Evolutionary conservation across 1,140 invertebrate species (phyloP), one percentile per base, ranked within the genome.

Genomic region (Pantala flavescens): DNA sequence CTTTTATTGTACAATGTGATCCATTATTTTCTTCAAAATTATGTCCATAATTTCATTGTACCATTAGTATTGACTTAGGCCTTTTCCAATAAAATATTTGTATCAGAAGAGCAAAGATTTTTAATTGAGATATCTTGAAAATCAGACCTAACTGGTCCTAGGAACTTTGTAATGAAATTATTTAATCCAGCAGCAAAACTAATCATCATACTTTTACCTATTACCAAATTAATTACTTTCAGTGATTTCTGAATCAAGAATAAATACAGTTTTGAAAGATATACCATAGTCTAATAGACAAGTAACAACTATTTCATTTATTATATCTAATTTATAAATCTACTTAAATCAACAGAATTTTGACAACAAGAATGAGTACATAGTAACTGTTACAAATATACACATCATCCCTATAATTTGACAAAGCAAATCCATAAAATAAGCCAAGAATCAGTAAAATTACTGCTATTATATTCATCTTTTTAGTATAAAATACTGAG

Each of bases 41-140:
- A 63, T 63, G 3, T 63, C n/a, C 49, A 7, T 63, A 12, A 63
- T 3, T 36, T 9, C 2, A 36, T 63, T 63, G 49, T 63, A 63
- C 49, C 49, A 63, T 63, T 1, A 63, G n/a, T 63, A 63, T 63
- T 63, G 49, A 63, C 49, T 63, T 63, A 63, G 49, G 49, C 49
- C 49, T 19, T 63, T 3, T 63, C n/a, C 49, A 7, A 63, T 63
- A 63, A 21, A 63, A 63, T 3, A 16, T 63, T 21, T 3, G 49
- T 19, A 63, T 63, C 12, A 63, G 49, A 19, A 21, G 3, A 63
- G n/a, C 9, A 63, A 3, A 19, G 49, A 63, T 63, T 7, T 21
- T 12, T 21, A 21, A 63, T 9, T 36, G 28, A 36, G 28, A 36
- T 36, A 36, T 36, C 28, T 36, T 36, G 28, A 63, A 63, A 63